Percentiles rank a stretch among this genome's conserved stretches.
phyloP scores from a whole-genome alignment of 2,888 invertebrate species.

The Dicyrtoma fusca region DNA sequence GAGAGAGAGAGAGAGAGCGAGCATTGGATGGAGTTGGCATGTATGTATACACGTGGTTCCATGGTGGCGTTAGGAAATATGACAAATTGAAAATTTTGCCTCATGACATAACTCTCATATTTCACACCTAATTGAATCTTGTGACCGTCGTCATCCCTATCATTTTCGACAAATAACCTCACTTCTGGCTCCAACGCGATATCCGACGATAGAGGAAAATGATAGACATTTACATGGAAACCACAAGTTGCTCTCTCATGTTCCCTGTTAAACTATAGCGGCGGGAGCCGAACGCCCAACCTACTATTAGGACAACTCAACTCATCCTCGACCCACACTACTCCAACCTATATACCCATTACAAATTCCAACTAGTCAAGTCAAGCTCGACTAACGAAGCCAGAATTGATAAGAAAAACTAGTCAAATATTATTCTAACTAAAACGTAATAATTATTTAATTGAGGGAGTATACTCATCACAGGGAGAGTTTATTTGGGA shows the following conservation, averaged over 20 bases:
- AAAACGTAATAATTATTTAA: too few species aligned
- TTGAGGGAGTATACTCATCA: too few species aligned
- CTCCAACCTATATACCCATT: too few species aligned
- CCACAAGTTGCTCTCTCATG: not conserved
- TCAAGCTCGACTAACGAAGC: too few species aligned
- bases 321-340: too few species aligned
- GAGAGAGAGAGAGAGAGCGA: conserved; percentile 7
- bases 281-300: not conserved
- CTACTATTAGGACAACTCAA: too few species aligned
- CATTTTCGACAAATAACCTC: conserved; percentile 18
- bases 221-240: too few species aligned
- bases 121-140: conserved; percentile 43
- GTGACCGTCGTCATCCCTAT: conserved; percentile 15
- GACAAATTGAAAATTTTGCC: conserved; percentile 42
- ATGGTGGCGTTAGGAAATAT: conserved; percentile 11
- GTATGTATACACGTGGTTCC: not conserved
- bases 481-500: too few species aligned
- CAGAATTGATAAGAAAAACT: too few species aligned
- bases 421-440: too few species aligned
- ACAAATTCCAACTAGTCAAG: too few species aligned
- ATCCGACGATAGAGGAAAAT: too few species aligned
- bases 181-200: not conserved
- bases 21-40: not conserved
- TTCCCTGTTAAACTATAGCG: not conserved
- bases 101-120: conserved; percentile 34